phyloP scores from a whole-genome alignment of 2,797 vertebrate species.

The Lateolabrax maculatus region DNA sequence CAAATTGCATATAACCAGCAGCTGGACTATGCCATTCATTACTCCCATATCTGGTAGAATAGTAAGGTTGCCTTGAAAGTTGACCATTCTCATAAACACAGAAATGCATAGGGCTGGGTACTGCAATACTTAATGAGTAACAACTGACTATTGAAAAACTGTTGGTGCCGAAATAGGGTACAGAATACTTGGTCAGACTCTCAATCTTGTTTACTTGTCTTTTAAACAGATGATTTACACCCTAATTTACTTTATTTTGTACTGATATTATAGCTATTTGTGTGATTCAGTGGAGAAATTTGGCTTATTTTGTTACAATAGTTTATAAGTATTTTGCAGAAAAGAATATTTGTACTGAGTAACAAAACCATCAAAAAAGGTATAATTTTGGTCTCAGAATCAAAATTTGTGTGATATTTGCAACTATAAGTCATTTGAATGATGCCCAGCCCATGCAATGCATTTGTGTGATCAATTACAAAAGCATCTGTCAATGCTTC shows the following conservation, averaged over 20 bases:
- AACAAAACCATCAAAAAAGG: not conserved
- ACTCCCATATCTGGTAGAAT: not conserved
- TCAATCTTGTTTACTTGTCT: not conserved
- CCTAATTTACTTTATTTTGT: not conserved
- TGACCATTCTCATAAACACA: not conserved
- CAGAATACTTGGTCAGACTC: not conserved
- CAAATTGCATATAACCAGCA: not conserved
- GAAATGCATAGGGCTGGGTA: not conserved
- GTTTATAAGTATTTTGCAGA: not conserved
- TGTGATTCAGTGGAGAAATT: not conserved
- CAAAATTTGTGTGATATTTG: not conserved
- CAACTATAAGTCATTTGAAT: not conserved
- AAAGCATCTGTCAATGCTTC: not conserved
- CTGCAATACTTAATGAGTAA: not conserved
- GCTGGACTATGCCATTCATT: not conserved
- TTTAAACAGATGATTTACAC: not conserved
- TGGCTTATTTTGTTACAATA: not conserved
- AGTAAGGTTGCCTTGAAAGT: constrained; percentile 7
- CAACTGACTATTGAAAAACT: not conserved
- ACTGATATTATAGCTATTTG: not conserved
- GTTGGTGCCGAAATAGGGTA: not conserved
- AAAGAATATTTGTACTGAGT: not conserved
- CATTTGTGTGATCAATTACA: not conserved
- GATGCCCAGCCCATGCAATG: not conserved
- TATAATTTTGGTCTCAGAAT: not conserved